These are phyloP conservation scores for Psammodynastes pulverulentus DNA, from an alignment of 2,113 vertebrate genomes.

Conservation along the genomic window DNA sequence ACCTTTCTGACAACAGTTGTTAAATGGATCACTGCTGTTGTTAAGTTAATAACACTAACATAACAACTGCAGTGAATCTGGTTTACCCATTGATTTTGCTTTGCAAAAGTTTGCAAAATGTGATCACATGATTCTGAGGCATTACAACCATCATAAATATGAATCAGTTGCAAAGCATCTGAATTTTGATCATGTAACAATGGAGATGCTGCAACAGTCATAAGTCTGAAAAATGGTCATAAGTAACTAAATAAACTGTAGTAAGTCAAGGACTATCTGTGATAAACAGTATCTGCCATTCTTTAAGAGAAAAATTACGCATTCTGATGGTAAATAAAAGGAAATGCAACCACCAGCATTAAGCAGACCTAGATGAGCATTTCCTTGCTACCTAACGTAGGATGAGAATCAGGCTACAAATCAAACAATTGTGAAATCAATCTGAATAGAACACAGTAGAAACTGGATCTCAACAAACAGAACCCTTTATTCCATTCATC, in stretches of 20 bases:
- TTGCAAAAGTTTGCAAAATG: background rate
- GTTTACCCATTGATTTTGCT: background rate
- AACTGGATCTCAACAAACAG: background rate
- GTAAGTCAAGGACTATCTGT: background rate
- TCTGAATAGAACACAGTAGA: background rate
- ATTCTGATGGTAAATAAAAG: background rate
- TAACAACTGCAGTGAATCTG: no score
- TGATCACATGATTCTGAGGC: background rate
- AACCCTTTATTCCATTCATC: background rate
- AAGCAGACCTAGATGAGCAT: background rate
- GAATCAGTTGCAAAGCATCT: background rate
- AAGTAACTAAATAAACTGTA: background rate
- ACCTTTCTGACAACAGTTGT: background rate
- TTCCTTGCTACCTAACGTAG: background rate
- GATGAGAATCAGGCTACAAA: background rate
- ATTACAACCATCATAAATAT: background rate
- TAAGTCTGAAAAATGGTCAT: background rate
- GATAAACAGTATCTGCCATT: background rate
- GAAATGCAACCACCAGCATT: background rate
- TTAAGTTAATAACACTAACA: background rate
- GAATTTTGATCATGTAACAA: background rate
- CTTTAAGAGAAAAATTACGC: fast-evolving
- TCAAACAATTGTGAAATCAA: background rate
- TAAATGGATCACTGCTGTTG: background rate
- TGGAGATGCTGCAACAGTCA: background rate